phyloP scores from a whole-genome alignment of 2,888 invertebrate genomes.

The Nasonia oneida region DNA sequence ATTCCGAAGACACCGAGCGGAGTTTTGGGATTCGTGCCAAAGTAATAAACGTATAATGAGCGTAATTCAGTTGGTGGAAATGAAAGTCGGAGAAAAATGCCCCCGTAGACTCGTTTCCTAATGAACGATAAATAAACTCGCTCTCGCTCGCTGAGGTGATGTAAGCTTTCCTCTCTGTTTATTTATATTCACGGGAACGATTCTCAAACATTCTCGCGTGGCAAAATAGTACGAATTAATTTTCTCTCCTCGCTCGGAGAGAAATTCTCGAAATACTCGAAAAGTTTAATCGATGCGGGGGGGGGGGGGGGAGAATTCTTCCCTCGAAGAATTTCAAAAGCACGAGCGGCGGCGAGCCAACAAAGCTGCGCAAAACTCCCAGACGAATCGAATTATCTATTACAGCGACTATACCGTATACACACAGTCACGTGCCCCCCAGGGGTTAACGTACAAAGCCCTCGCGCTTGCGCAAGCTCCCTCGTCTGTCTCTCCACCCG shows the following conservation, averaged over 20 bases:
- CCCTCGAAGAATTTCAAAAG: not conserved
- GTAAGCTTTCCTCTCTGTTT: conserved; percentile 20
- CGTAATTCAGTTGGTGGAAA: not conserved
- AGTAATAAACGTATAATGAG: conserved; percentile 49
- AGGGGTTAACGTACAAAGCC: conserved; percentile 42
- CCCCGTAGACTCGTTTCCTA: not conserved
- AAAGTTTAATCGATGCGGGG: not conserved
- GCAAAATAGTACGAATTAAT: not conserved
- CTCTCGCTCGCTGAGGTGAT: not conserved
- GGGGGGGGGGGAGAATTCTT: not conserved
- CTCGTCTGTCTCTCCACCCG: not conserved
- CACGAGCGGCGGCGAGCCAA: not conserved
- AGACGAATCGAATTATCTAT: conserved; percentile 1
- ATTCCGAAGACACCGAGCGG: not conserved
- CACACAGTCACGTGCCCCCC: not conserved
- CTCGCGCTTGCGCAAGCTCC: conserved; percentile 41
- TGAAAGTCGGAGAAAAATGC: conserved; percentile 30
- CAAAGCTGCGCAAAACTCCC: conserved; percentile 4
- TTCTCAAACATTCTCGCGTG: not conserved
- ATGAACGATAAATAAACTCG: conserved; percentile 2
- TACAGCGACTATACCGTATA: not conserved
- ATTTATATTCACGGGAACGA: not conserved
- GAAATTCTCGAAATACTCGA: not conserved
- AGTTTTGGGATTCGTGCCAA: conserved; percentile 41
- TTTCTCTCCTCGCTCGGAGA: not conserved